Conservation (phyloP, 2,888 invertebrate species). For the Trachelus troglodyta region DNA sequence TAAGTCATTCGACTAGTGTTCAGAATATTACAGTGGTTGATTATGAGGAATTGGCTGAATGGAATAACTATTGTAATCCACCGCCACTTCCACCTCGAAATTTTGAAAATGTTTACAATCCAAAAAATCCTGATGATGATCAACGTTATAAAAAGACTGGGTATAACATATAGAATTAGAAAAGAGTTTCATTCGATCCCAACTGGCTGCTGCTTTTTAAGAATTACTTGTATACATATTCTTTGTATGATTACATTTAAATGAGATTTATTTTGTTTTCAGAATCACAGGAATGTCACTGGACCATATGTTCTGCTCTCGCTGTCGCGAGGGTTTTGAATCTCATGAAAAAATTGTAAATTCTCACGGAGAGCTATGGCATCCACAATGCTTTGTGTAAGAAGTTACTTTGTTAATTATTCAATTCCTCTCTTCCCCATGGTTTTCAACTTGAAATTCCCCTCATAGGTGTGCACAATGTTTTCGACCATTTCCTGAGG, state of each 20-base stretch:
- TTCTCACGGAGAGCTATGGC: constrained; percentile 98
- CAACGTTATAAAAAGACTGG: constrained; percentile 22
- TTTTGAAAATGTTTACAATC: constrained; percentile 39
- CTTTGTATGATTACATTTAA: background rate
- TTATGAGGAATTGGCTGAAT: constrained; percentile 39
- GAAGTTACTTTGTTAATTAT: constrained; percentile 55
- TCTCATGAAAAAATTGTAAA: constrained; percentile 98
- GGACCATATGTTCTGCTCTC: constrained; percentile 93
- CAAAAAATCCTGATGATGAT: constrained; percentile 18
- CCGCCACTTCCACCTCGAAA: constrained; percentile 32
- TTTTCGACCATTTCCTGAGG: constrained; percentile 97
- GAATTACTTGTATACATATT: no score
- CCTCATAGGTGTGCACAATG: constrained; percentile 92
- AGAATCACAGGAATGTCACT: constrained; percentile 79
- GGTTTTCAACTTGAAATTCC: background rate
- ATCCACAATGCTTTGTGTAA: constrained; percentile 99
- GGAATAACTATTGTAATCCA: constrained; percentile 27
- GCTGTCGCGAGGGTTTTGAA: constrained; percentile 96
- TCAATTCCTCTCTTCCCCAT: background rate
- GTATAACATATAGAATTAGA: constrained; percentile 21
- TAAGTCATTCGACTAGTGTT: constrained; percentile 24
- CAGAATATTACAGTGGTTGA: constrained; percentile 22
- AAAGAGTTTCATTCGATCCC: background rate
- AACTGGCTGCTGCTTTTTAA: constrained; percentile 10
- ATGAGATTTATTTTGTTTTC: constrained; percentile 48